Evolutionary conservation across 2,113 vertebrate genomes (phyloP).

Genomic region (Brienomyrus longianalis): DNA sequence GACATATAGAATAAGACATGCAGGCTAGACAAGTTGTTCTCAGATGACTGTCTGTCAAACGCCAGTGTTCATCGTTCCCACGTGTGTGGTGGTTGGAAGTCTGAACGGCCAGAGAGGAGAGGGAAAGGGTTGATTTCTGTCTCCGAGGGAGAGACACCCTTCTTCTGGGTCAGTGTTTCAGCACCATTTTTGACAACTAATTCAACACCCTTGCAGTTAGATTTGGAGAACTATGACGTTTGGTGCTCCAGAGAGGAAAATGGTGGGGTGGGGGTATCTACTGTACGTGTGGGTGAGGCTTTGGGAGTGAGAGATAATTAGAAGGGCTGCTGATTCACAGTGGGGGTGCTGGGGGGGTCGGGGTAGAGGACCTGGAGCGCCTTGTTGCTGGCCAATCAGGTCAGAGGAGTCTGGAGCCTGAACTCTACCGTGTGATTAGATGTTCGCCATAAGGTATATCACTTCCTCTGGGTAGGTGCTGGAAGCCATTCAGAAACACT

Average conservation of each 20-base stretch:
- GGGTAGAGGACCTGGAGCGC: background rate
- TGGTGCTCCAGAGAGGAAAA: background rate
- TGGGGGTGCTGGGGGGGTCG: background rate
- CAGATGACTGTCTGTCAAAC: background rate
- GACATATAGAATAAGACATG: background rate
- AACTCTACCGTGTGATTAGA: background rate
- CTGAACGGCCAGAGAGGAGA: background rate
- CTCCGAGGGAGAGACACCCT: background rate
- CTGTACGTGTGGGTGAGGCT: background rate
- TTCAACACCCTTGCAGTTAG: background rate
- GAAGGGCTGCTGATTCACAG: constrained; percentile 7
- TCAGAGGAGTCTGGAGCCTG: background rate
- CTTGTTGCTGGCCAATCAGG: constrained; percentile 13
- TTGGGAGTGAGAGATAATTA: constrained; percentile 21
- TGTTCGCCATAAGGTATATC: background rate
- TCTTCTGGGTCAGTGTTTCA: background rate
- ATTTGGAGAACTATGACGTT: background rate
- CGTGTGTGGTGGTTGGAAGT: background rate
- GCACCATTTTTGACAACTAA: background rate
- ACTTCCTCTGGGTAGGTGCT: background rate
- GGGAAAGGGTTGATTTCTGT: background rate
- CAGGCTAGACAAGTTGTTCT: background rate
- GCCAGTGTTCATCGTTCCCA: background rate
- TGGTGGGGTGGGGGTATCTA: background rate
- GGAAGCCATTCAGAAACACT: background rate